Evolutionary conservation across 1,140 invertebrate genomes (phyloP).

Genomic region (Trichonephila clavata): DNA sequence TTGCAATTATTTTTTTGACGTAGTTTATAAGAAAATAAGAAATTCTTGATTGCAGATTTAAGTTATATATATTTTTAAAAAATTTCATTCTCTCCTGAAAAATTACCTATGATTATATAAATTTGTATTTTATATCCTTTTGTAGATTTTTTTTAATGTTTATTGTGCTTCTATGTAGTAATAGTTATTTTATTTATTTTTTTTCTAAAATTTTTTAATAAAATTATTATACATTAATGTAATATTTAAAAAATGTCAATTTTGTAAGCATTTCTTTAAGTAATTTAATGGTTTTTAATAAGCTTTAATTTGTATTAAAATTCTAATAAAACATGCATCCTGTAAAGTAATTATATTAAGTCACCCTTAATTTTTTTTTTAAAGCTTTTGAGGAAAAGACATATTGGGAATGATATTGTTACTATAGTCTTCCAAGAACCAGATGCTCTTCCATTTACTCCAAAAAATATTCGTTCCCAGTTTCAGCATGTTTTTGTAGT

Average conservation of each 20-base stretch:
- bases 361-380: not conserved
- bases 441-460: slow-evolving; percentile 94
- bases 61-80: too few species aligned
- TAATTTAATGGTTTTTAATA: not conserved
- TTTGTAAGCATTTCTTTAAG: not conserved
- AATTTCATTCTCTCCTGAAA: too few species aligned
- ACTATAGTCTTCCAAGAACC: slow-evolving; percentile 98
- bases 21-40: too few species aligned
- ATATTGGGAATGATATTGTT: slow-evolving; percentile 97
- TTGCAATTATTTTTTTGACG: too few species aligned
- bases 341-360: not conserved
- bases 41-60: too few species aligned
- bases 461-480: slow-evolving; percentile 94
- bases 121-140: too few species aligned
- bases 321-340: not conserved
- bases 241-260: not conserved
- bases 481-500: slow-evolving; percentile 99
- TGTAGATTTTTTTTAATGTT: not conserved
- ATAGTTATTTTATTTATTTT: too few species aligned
- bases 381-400: slow-evolving; percentile 92
- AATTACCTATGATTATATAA: too few species aligned
- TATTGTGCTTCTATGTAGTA: too few species aligned
- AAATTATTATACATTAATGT: not conserved
- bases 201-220: too few species aligned
- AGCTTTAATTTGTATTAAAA: not conserved